Evolutionary conservation across 2,888 invertebrate genomes (phyloP).

Genomic region (Drosophila setosimentum): DNA sequence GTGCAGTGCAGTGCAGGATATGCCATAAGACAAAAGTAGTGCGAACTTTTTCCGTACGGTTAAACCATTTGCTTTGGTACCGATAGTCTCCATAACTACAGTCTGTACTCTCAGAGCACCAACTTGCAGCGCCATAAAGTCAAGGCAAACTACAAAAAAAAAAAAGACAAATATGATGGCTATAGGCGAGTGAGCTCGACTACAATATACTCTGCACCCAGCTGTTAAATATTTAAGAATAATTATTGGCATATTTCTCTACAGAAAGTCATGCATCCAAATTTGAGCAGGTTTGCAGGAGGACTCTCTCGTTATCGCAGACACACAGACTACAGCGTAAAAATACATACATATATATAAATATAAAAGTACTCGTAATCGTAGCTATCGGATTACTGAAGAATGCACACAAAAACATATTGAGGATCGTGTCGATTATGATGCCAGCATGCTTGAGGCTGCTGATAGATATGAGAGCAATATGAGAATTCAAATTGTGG

Average conservation of each 20-base stretch:
- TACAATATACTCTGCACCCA: not conserved
- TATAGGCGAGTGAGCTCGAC: not conserved
- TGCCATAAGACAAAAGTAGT: constrained; percentile 23
- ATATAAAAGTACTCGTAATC: not conserved
- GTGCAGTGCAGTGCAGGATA: not conserved
- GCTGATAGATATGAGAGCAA: too few relatives aligned
- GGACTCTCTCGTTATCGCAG: too few relatives aligned
- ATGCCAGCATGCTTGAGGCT: too few relatives aligned
- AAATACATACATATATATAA: not conserved
- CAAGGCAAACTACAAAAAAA: constrained; percentile 64
- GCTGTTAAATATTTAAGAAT: not conserved
- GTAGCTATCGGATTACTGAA: too few relatives aligned
- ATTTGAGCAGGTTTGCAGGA: not conserved
- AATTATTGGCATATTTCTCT: not conserved
- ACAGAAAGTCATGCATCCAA: not conserved
- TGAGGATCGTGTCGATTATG: too few relatives aligned
- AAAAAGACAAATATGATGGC: constrained; percentile 24
- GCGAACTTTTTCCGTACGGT: constrained; percentile 57
- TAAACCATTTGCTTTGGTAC: constrained; percentile 9
- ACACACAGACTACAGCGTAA: too few relatives aligned
- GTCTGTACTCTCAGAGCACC: constrained; percentile 39
- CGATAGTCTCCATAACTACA: constrained; percentile 15
- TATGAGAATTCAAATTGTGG: too few relatives aligned
- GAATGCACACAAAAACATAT: too few relatives aligned
- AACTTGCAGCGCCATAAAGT: constrained; percentile 68